These are phyloP conservation scores for Pseudomugil gertrudae DNA, from an alignment of 2,797 vertebrate genomes.

Conservation along the genomic window DNA sequence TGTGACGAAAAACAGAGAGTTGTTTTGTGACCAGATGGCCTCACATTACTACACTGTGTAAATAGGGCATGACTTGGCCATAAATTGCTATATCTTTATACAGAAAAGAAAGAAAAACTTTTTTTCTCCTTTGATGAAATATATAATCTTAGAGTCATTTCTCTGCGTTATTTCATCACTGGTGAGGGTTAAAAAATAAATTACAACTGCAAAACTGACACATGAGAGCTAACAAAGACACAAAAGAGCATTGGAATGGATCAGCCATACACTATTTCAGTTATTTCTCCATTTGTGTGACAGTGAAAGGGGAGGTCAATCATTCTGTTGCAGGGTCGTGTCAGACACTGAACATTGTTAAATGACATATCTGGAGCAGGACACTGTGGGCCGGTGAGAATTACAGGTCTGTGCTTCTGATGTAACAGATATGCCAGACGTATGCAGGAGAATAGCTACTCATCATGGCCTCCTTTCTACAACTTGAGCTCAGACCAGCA, in stretches of 20 bases:
- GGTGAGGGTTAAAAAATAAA: neutral
- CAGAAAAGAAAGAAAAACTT: neutral
- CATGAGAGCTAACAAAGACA: conserved; percentile 15
- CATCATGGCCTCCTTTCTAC: conserved; percentile 77
- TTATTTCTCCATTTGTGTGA: conserved; percentile 16
- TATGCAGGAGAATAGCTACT: conserved; percentile 67
- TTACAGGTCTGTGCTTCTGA: conserved; percentile 55
- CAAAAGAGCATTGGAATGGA: conserved; percentile 22
- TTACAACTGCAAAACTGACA: conserved; percentile 8
- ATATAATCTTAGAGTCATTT: neutral
- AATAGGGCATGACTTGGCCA: neutral
- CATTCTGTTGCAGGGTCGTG: conserved; percentile 28
- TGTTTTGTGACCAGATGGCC: too few relatives aligned
- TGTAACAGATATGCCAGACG: conserved; percentile 57
- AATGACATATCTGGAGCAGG: conserved; percentile 70
- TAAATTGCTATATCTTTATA: neutral
- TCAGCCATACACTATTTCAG: neutral
- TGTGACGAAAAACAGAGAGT: neutral
- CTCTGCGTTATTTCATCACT: conserved; percentile 12
- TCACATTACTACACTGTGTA: neutral
- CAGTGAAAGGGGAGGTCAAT: conserved; percentile 13
- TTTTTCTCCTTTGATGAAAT: neutral
- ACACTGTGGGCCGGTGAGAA: conserved; percentile 56
- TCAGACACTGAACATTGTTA: conserved; percentile 53
- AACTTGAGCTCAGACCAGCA: conserved; percentile 64